A percentile compares a stretch with the other conserved stretches of the same genome.
Conservation (phyloP, 2,888 invertebrate species). For the Leptura quadrifasciata region DNA sequence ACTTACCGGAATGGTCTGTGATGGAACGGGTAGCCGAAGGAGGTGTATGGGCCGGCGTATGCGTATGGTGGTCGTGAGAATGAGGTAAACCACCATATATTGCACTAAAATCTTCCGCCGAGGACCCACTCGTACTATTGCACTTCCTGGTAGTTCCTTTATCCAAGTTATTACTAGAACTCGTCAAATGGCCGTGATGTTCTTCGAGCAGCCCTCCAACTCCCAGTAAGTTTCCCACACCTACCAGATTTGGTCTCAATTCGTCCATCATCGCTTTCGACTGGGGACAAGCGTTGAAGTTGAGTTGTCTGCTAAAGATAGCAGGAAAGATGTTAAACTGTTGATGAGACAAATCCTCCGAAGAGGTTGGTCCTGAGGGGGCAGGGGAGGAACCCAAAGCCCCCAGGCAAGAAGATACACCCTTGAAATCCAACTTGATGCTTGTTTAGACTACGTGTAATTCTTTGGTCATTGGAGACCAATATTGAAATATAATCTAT, state of each 20-base stretch:
- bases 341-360: conserved; percentile 80
- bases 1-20: conserved; percentile 73
- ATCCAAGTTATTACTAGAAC: conserved; percentile 66
- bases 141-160: conserved; percentile 80
- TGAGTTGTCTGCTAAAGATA: conserved; percentile 91
- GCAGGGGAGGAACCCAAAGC: conserved; percentile 78
- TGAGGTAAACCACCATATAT: conserved; percentile 81
- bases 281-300: conserved; percentile 84
- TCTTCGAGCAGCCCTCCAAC: conserved; percentile 88
- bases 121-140: conserved; percentile 84
- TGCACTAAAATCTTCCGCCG: conserved; percentile 92
- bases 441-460: conserved; percentile 64
- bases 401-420: conserved; percentile 81
- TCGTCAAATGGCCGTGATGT: conserved; percentile 79
- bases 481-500: neutral
- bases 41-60: conserved; percentile 84
- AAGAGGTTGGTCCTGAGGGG: conserved; percentile 71
- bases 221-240: conserved; percentile 86
- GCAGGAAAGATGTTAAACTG: conserved; percentile 95
- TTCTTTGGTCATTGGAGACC: conserved; percentile 52
- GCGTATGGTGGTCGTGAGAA: conserved; percentile 75
- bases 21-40: conserved; percentile 74
- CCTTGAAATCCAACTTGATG: conserved; percentile 91
- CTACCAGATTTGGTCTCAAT: conserved; percentile 87
- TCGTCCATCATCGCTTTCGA: conserved; percentile 89